Base-by-base conservation (phyloP, 1,140 invertebrate species). In the Diploscapter pachys region DNA sequence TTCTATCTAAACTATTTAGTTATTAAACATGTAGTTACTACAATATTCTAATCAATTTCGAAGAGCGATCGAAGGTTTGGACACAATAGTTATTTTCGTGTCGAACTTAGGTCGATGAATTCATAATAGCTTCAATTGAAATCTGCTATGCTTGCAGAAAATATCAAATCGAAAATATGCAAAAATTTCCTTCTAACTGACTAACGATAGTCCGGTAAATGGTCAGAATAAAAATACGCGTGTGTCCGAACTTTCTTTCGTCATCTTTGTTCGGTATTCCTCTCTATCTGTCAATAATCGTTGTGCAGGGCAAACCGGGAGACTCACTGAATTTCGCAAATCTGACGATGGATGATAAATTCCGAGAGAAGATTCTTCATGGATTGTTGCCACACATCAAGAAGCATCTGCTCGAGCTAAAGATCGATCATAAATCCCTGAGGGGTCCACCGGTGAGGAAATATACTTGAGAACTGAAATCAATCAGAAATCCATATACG, bases 301-400 rank as follows among this genome's bases (percentile, higher is more conserved):
- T 61, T 76, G 52, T 61, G 65, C 54, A 80, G 79, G 75, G 71
- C 62, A 68, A 64, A 57, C 69, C 64, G 55, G 70, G 74, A 72
- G 71, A 73, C 62, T 57, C 67, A 51, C 50, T 53, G 48, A 54
- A 51, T 64, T 48, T 70, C 56, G 59, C 73, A 31, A 63, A 75
- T 56, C 68, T 66, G 48, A 59, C 80, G 5, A 54, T 78, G 4
- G 59, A 81, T 57, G 78, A 74, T 54, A 62, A 76, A 52, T 2
- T 73, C 11, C 57, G 67, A 13, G 53, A 59, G 6, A 55, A 79
- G 50, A n/a, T 78, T 31, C 62, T 71, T 55, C 54, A 64, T 4
- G 79, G 79, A 70, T 71, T 82, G 59, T n/a, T 82, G 71, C 81
- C 82, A 2, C 13, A 75, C 5, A 5, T 79, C 2, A 79, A 67